phyloP scores from a whole-genome alignment of 23 tunicate species.

The Trididemnum clinides region DNA sequence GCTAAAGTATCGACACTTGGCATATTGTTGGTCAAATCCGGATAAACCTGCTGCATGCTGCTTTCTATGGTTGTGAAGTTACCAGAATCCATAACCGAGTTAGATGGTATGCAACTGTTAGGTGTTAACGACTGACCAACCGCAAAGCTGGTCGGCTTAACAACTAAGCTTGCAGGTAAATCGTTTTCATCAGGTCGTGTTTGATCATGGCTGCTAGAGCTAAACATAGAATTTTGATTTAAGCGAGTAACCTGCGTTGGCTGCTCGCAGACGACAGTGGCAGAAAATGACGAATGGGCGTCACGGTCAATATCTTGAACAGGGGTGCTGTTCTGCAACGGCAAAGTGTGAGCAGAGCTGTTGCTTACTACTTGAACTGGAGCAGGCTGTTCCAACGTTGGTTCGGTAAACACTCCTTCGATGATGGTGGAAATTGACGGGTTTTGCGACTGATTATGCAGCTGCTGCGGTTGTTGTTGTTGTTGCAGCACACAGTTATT shows the following conservation, averaged over 20 bases:
- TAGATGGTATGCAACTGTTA: background rate
- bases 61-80: background rate
- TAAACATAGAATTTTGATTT: no score
- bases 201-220: no score
- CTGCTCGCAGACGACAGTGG: no score
- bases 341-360: background rate
- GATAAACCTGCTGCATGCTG: background rate
- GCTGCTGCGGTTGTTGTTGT: slow-evolving; percentile 4
- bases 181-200: no score
- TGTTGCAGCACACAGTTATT: background rate
- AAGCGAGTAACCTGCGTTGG: no score
- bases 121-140: no score
- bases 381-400: background rate
- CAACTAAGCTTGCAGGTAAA: no score
- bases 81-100: background rate
- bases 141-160: no score
- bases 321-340: slow-evolving; percentile 31
- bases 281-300: background rate
- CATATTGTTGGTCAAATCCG: background rate
- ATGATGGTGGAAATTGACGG: background rate
- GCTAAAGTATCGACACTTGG: background rate
- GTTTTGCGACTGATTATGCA: background rate
- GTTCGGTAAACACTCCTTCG: background rate
- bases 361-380: background rate
- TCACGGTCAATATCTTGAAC: slow-evolving; percentile 2